Evolutionary conservation across 2,888 invertebrate genomes (phyloP).

Genomic region (Conops quadrifasciatus): DNA sequence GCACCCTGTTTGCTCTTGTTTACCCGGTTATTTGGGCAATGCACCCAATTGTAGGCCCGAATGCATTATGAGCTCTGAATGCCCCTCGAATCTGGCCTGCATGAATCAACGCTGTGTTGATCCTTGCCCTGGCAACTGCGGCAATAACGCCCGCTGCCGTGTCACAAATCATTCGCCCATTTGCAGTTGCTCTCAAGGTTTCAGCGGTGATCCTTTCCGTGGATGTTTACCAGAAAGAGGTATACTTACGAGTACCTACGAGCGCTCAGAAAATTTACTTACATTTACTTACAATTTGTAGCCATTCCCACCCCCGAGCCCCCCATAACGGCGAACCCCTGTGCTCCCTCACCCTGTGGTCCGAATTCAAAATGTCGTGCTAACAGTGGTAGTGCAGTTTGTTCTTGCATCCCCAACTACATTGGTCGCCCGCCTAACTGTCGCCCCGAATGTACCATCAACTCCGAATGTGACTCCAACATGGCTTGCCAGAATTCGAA

Average conservation of each 20-base stretch:
- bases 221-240: slow-evolving; percentile 69
- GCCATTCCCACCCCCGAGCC: slow-evolving; percentile 51
- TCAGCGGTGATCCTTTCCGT: slow-evolving; percentile 80
- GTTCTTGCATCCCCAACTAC: slow-evolving; percentile 70
- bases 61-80: slow-evolving; percentile 80
- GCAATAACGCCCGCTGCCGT: slow-evolving; percentile 75
- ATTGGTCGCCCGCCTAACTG: slow-evolving; percentile 73
- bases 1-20: slow-evolving; percentile 79
- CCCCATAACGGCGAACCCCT: slow-evolving; percentile 67
- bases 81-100: slow-evolving; percentile 76
- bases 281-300: slow-evolving; percentile 48
- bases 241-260: slow-evolving; percentile 50
- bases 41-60: slow-evolving; percentile 82
- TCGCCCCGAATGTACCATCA: slow-evolving; percentile 72
- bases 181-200: slow-evolving; percentile 74
- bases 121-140: slow-evolving; percentile 80
- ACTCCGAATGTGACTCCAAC: slow-evolving; percentile 67
- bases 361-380: slow-evolving; percentile 71
- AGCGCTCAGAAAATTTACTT: not conserved
- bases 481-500: slow-evolving; percentile 68
- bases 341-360: slow-evolving; percentile 73
- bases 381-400: slow-evolving; percentile 67
- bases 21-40: slow-evolving; percentile 74
- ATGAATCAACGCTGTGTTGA: slow-evolving; percentile 79
- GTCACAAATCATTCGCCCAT: slow-evolving; percentile 81